These are phyloP conservation scores for Crotalus tigris DNA, from an alignment of 2,113 vertebrate species.

Conservation along the genomic window DNA sequence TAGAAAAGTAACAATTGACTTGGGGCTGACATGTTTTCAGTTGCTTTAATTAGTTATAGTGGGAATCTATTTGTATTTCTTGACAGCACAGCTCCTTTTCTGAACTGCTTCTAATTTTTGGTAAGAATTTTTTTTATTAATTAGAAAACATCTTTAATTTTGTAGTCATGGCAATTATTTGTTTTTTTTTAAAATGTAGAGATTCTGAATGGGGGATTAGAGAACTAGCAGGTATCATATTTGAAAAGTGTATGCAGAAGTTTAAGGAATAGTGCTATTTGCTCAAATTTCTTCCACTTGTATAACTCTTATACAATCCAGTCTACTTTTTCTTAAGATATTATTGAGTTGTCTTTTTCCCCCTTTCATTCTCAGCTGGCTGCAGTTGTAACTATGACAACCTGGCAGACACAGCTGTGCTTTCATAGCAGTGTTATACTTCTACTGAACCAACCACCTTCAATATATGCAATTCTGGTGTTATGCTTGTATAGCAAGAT, in stretches of 20 bases:
- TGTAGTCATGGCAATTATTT: not conserved
- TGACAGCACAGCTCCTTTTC: not conserved
- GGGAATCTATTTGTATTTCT: not conserved
- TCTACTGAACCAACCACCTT: not conserved
- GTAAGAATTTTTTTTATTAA: not conserved
- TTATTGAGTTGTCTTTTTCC: conserved; percentile 13
- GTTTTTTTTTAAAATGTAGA: not conserved
- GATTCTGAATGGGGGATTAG: not conserved
- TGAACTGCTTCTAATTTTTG: not conserved
- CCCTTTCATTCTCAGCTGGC: conserved; percentile 2
- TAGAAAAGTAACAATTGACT: not conserved
- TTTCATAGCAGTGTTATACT: conserved; percentile 11
- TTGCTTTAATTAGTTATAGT: not conserved
- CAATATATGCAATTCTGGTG: not conserved
- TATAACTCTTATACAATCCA: not conserved
- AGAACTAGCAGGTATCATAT: not conserved
- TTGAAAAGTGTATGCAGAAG: not conserved
- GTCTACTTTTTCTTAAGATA: conserved; percentile 17
- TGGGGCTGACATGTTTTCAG: not conserved
- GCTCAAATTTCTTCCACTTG: not conserved
- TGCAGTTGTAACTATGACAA: conserved; percentile 44
- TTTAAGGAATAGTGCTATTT: not conserved
- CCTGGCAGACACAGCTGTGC: conserved; percentile 1
- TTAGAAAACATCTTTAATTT: not conserved
- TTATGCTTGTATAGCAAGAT: not conserved